phyloP scores from a whole-genome alignment of 64 coral and sea anemone species.

The Montipora capricornis region DNA sequence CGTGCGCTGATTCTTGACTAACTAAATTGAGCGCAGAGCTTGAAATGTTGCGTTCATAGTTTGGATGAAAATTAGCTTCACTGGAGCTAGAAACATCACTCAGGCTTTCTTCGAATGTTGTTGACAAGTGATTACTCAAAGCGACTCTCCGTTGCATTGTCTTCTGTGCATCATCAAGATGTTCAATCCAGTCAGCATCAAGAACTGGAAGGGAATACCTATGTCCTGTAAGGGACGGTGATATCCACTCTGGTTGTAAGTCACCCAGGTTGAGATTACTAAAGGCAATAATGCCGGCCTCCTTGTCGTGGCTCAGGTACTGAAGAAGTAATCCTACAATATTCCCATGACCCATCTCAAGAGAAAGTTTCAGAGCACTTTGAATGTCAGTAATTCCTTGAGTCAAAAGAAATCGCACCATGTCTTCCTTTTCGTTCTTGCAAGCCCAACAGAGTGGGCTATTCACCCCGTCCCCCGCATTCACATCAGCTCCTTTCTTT shows the following conservation, averaged over 20 bases:
- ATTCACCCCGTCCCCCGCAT: conserved; percentile 80
- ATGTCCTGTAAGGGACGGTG: conserved; percentile 70
- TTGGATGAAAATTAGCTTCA: neutral
- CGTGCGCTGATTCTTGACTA: neutral
- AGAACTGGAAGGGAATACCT: conserved; percentile 42
- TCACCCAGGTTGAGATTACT: conserved; percentile 87
- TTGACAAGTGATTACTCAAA: conserved; percentile 2
- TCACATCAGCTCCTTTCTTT: conserved; percentile 90
- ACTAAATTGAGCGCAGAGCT: neutral
- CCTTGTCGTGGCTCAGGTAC: conserved; percentile 89
- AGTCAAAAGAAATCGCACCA: conserved; percentile 87
- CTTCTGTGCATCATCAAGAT: conserved; percentile 67
- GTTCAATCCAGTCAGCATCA: conserved; percentile 51
- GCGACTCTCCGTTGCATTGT: conserved; percentile 5
- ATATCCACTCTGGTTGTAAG: conserved; percentile 81
- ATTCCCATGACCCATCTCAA: conserved; percentile 85
- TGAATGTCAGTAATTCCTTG: conserved; percentile 96
- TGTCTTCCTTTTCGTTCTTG: conserved; percentile 79
- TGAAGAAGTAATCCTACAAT: conserved; percentile 92
- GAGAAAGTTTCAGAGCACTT: conserved; percentile 77
- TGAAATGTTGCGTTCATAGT: neutral
- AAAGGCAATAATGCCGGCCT: conserved; percentile 89
- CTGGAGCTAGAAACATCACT: neutral
- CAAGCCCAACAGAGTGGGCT: conserved; percentile 90
- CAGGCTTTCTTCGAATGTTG: neutral